phyloP scores from a whole-genome alignment of 1,140 invertebrate genomes.

The Bombus soroeensis region DNA sequence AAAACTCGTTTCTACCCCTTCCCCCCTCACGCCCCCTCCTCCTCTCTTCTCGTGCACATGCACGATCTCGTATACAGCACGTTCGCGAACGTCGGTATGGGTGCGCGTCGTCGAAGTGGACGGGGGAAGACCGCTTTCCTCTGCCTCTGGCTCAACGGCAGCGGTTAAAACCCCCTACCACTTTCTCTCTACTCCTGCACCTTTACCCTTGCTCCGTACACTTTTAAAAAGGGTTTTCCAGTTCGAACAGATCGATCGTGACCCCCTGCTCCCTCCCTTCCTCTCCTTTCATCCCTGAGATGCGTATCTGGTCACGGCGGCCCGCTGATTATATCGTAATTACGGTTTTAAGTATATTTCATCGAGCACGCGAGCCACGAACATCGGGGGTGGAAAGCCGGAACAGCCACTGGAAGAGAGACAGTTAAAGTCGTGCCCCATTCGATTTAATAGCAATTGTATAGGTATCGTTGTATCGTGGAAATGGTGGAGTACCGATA shows the following conservation, averaged over 20 bases:
- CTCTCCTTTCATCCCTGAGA: conserved; percentile 65
- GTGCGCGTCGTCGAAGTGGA: conserved; percentile 36
- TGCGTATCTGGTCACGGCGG: conserved; percentile 80
- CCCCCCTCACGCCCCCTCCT: background rate
- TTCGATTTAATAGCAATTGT: conserved; percentile 72
- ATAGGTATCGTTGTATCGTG: background rate
- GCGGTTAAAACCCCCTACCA: background rate
- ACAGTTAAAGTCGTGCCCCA: conserved; percentile 58
- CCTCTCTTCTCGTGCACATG: background rate
- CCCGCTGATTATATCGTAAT: conserved; percentile 80
- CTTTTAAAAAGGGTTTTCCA: conserved; percentile 66
- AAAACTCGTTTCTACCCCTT: conserved; percentile 56
- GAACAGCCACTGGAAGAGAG: background rate
- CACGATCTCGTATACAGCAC: conserved; percentile 7
- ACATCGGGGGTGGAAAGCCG: background rate
- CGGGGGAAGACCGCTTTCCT: conserved; percentile 52
- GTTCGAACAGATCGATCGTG: conserved; percentile 77
- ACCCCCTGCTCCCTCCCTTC: conserved; percentile 35
- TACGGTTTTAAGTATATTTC: conserved; percentile 80
- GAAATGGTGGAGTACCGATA: background rate
- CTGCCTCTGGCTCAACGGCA: conserved; percentile 33
- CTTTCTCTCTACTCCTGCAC: conserved; percentile 25
- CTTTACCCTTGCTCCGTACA: conserved; percentile 55
- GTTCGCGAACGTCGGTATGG: conserved; percentile 18
- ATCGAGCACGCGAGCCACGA: conserved; percentile 75